Conservation (phyloP, 2,888 invertebrate genomes). For the Deroplatys truncata region DNA sequence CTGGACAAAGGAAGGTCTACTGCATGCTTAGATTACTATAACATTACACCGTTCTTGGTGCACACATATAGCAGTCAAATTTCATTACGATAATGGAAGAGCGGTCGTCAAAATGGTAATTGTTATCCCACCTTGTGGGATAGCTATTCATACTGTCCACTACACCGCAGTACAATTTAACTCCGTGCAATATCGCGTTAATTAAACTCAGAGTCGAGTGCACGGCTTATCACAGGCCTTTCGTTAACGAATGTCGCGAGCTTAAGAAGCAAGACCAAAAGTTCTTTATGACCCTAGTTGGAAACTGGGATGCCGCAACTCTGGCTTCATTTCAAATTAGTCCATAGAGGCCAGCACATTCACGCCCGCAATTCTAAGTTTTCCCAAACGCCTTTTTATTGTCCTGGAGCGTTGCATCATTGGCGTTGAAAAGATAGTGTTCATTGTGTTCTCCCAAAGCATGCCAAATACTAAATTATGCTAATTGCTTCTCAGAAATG, state of each 20-base stretch:
- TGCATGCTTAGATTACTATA: no score
- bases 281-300: background rate
- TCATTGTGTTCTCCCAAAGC: background rate
- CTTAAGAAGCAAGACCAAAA: background rate
- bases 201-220: background rate
- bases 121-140: background rate
- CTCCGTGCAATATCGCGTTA: background rate
- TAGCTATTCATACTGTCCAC: background rate
- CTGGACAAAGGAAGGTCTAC: no score
- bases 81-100: no score
- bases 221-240: background rate
- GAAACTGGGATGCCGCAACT: background rate
- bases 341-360: background rate
- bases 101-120: no score
- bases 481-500: background rate
- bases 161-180: background rate
- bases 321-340: background rate
- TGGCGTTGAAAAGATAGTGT: no score
- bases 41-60: no score
- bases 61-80: no score
- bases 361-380: background rate
- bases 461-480: background rate
- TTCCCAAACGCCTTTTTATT: background rate
- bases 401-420: background rate
- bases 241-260: background rate